phyloP scores from a whole-genome alignment of 2,888 invertebrate species.

The Apodemia zela region DNA sequence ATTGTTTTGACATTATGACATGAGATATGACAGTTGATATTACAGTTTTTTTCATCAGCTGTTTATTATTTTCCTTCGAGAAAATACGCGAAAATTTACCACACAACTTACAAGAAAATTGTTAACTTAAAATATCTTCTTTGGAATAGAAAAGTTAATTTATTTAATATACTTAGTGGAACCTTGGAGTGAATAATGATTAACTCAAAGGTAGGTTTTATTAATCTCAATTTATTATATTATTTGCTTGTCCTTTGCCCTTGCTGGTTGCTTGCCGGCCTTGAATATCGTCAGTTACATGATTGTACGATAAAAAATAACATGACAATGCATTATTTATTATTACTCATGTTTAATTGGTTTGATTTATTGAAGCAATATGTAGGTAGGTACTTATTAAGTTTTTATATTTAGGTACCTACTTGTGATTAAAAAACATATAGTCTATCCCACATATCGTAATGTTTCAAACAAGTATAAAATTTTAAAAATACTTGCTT shows the following conservation, averaged over 20 bases:
- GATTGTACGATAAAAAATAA: conserved; percentile 11
- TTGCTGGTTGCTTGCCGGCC: no score
- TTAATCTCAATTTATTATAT: conserved; percentile 2
- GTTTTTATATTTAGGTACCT: no score
- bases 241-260: conserved; percentile 18
- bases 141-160: not conserved
- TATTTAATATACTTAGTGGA: not conserved
- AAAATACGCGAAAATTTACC: conserved; percentile 19
- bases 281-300: not conserved
- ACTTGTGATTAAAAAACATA: no score
- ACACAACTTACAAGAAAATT: not conserved
- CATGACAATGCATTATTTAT: conserved; percentile 20
- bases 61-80: conserved; percentile 22
- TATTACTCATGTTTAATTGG: conserved; percentile 1
- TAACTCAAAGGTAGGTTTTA: conserved; percentile 32
- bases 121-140: not conserved
- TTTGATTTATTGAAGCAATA: no score
- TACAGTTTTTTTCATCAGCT: not conserved
- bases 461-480: no score
- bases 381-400: no score
- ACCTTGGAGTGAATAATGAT: conserved; percentile 27
- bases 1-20: conserved; percentile 1
- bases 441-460: no score
- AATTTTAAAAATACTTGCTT: no score
- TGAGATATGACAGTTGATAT: not conserved